These are phyloP conservation scores for Xestia rhomboidea DNA, from an alignment of 2,888 invertebrate species.

Conservation along the genomic window DNA sequence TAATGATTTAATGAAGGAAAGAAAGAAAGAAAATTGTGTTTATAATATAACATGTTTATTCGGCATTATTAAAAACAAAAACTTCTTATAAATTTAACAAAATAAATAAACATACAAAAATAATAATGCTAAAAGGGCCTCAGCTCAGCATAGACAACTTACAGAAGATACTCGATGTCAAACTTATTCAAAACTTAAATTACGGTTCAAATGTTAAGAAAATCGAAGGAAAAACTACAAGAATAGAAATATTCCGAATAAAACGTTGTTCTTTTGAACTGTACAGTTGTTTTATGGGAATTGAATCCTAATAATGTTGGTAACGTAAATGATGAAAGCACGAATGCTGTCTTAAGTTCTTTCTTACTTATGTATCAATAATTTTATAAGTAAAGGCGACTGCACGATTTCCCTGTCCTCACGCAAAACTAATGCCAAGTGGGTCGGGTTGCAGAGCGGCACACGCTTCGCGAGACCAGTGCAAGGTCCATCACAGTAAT, in stretches of 20 bases:
- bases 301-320: neutral
- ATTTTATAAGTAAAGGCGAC: neutral
- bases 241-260: neutral
- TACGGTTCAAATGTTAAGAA: neutral
- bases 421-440: constrained; percentile 67
- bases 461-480: constrained; percentile 61
- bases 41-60: too few species aligned
- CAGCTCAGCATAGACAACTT: too few species aligned
- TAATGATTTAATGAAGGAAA: neutral
- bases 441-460: constrained; percentile 63
- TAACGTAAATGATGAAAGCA: neutral
- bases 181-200: too few species aligned
- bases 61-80: too few species aligned
- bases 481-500: constrained; percentile 64
- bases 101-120: too few species aligned
- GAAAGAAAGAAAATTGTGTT: too few species aligned
- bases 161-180: too few species aligned
- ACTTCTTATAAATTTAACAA: too few species aligned
- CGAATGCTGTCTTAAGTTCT: neutral
- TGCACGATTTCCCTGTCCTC: constrained; percentile 49
- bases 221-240: neutral
- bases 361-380: neutral
- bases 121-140: too few species aligned
- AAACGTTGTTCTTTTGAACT: neutral
- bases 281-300: neutral